Evolutionary conservation across 2,113 vertebrate species (phyloP), one percentile per base, ranked within the genome.

Genomic region (Ammodramus savannarum): DNA sequence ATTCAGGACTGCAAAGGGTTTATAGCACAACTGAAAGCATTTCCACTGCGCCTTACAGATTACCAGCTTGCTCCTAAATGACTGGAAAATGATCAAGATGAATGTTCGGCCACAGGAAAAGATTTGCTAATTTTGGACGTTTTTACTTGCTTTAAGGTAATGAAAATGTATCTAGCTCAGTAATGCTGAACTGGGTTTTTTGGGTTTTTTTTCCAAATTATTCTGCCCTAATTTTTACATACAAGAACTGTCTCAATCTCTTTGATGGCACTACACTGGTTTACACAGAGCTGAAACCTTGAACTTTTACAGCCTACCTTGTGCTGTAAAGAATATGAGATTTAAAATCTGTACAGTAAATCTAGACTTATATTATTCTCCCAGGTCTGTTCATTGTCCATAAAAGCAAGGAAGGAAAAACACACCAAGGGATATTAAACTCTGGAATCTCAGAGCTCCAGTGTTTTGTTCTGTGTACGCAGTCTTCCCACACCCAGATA

Each of bases 391-490:
- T 94, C 57, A 48, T 6, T 80, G 69, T 83, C 48, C 39, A 74
- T 65, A 85, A 63, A 94, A 90, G 22, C 41, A 76, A 91, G 78
- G 83, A 95, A 95, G 69, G 36, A 84, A 93, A 96, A 85, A 59
- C 44, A 95, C 91, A 84, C 63, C 55, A 71, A 96, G 77, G 55
- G 46, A 74, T 93, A 96, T 39, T 91, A 91, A 95, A 93, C 15
- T 85, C 44, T 73, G 71, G 71, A 91, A 92, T 87, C 49, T 87
- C 63, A n/a, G 63, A 61, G 72, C 29, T 85, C 81, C 74, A 67
- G 34, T 77, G 61, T 72, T 93, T 74, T 74, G 48, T 48, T 81
- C 73, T 78, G 41, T 16, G 36, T 27, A 51, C 1, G 3, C 41
- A 90, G 31, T 0, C 0, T 74, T 94, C 51, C 59, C 67, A 85